These are phyloP conservation scores for Seriola rivoliana DNA, from an alignment of 2,113 vertebrate species.

Conservation along the genomic window DNA sequence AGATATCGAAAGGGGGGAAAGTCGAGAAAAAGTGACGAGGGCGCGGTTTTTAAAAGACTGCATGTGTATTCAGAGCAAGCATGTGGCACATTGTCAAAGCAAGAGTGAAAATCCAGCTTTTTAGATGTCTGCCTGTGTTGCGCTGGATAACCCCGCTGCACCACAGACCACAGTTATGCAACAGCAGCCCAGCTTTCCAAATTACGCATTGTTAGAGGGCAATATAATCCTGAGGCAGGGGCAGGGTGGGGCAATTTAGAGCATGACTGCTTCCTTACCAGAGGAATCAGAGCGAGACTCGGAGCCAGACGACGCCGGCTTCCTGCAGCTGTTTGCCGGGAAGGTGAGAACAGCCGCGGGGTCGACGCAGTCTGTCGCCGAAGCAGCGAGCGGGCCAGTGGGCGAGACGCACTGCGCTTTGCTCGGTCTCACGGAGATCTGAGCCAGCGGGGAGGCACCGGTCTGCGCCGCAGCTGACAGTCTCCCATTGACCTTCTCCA, in stretches of 20 bases:
- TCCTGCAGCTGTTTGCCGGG: conserved; percentile 86
- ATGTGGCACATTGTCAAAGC: conserved; percentile 41
- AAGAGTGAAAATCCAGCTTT: conserved; percentile 9
- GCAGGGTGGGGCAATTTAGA: conserved; percentile 58
- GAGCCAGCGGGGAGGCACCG: conserved; percentile 40
- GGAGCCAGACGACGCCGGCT: conserved; percentile 91
- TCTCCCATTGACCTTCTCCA: conserved; percentile 89
- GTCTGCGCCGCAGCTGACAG: conserved; percentile 66
- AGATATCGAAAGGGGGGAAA: conserved; percentile 28
- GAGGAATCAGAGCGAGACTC: conserved; percentile 95
- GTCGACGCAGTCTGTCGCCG: conserved; percentile 88
- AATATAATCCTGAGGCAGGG: conserved; percentile 51
- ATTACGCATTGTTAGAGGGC: conserved; percentile 74
- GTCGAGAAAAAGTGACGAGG: conserved; percentile 44
- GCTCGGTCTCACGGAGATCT: conserved; percentile 69
- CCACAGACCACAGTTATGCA: conserved; percentile 61
- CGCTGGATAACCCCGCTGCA: conserved; percentile 54
- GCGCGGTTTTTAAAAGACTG: conserved; percentile 72
- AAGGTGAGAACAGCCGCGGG: conserved; percentile 90
- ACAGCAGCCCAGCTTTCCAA: conserved; percentile 53
- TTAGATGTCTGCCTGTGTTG: conserved; percentile 9
- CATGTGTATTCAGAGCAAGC: conserved; percentile 9
- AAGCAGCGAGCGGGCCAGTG: conserved; percentile 68
- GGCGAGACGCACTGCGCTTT: conserved; percentile 77
- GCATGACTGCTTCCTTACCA: conserved; percentile 86